phyloP scores from a whole-genome alignment of 2,888 invertebrate genomes.

The Branchipolynoe longqiensis region DNA sequence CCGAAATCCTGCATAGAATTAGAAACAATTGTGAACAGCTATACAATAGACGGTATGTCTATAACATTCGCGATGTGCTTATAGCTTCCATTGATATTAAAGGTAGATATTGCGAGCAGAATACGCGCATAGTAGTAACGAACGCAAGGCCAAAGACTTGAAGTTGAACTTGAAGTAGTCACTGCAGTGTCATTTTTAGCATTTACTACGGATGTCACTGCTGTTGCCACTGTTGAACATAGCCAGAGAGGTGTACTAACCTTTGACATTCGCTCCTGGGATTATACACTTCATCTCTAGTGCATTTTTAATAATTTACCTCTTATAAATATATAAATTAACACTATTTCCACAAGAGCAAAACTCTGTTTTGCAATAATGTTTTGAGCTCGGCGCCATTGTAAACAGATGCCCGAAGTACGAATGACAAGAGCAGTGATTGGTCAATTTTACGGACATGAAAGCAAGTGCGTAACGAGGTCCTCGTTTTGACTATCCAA shows the following conservation, averaged over 20 bases:
- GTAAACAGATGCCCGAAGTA: constrained; percentile 24
- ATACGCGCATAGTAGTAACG: too few species aligned
- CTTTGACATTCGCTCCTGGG: constrained; percentile 89
- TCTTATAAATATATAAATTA: neutral
- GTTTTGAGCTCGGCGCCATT: constrained; percentile 56
- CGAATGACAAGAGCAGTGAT: neutral
- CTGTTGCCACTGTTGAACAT: neutral
- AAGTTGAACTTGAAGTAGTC: too few species aligned
- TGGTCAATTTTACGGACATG: neutral
- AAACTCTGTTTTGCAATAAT: neutral
- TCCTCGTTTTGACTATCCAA: constrained; percentile 26
- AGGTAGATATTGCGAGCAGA: too few species aligned
- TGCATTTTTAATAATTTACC: neutral
- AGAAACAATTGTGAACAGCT: too few species aligned
- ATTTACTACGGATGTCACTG: too few species aligned
- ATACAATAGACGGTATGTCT: too few species aligned
- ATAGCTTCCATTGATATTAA: too few species aligned
- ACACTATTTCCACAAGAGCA: neutral
- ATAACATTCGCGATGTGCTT: too few species aligned
- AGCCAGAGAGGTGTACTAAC: constrained; percentile 80
- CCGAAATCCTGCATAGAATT: too few species aligned
- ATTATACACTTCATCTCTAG: constrained; percentile 88
- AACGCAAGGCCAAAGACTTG: too few species aligned
- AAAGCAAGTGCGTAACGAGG: neutral
- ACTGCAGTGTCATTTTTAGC: too few species aligned